Base-by-base conservation (phyloP, 2,113 vertebrate species). In the Grallaria varia region DNA sequence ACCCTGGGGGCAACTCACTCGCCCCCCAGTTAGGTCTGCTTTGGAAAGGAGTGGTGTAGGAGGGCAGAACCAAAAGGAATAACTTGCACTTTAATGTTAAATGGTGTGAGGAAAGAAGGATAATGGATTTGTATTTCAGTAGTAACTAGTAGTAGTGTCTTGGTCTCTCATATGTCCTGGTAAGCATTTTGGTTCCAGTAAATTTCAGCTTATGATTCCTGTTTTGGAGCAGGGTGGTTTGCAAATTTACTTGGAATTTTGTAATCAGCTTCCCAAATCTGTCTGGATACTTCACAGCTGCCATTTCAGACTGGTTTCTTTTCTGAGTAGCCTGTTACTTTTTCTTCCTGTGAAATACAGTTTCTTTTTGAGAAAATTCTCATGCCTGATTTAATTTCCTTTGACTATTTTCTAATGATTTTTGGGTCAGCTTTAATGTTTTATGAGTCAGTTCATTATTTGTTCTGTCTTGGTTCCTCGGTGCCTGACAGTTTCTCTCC, bases 391-490 rank as follows among this genome's bases (percentile, higher is more conserved):
- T 74, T 42, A 47, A 47, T 81, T 89, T 80, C 22, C 42, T 87
- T 55, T 82, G 47, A 31, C 24, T 45, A 3, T 60, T 79, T 78
- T 55, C 52, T 87, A 56, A 75, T 11, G 13, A 50, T 60, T 85
- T 85, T 60, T 44, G 21, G 44, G 35, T 78, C 52, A 78, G 45
- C 28, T 74, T 76, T 60, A 83, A 64, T 30, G 37, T 37, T 18
- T 69, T 72, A 24, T 4, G 35, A 44, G 69, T 84, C 0, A n/a
- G 55, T 84, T n/a, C 19, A 13, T 71, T 50, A 19, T 40, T 77
- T 77, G 50, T n/a, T 74, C 42, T 0, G 0, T 55, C 68, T 86
- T 0, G 0, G 14, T 53, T 86, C 53, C 47, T 84, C 2, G 1
- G 3, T 60, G 68, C 45, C 19, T 56, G 73, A 52, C 21, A 35